Evolutionary conservation across 2,113 vertebrate genomes (phyloP).

Genomic region (Lasiurus cinereus): DNA sequence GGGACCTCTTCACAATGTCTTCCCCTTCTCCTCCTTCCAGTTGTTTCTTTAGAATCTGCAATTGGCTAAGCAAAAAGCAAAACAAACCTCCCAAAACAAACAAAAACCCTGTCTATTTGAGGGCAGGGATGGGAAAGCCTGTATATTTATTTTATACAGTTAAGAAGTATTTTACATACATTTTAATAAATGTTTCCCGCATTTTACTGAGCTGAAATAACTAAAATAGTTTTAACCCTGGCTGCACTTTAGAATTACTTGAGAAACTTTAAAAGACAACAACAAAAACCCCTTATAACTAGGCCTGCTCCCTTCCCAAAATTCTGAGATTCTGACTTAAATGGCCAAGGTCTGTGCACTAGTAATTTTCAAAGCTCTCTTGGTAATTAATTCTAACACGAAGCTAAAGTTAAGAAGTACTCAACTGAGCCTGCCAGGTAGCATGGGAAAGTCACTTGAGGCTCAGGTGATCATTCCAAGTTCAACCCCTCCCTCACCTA

Average conservation of each 20-base stretch:
- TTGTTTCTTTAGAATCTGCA: conserved; percentile 44
- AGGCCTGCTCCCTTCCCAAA: neutral
- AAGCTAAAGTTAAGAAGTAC: neutral
- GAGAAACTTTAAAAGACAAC: neutral
- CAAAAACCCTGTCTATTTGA: neutral
- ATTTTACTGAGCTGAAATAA: conserved; percentile 41
- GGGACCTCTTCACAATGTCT: conserved; percentile 27
- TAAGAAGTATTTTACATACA: conserved; percentile 3
- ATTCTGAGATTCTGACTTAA: conserved; percentile 49
- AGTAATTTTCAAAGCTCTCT: neutral
- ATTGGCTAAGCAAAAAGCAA: neutral
- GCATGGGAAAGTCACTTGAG: neutral
- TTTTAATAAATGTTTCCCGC: conserved; percentile 2
- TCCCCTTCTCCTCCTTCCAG: neutral
- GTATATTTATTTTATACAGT: conserved; percentile 27
- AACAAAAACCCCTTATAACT: neutral
- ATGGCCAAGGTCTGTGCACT: neutral
- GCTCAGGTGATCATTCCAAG: neutral
- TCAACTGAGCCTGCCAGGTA: neutral
- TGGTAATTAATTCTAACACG: conserved; percentile 44
- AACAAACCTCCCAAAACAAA: neutral
- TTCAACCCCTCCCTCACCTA: neutral
- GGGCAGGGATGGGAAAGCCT: neutral
- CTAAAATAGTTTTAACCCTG: conserved; percentile 18
- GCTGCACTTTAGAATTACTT: conserved; percentile 18